Base-by-base conservation (phyloP, 2,797 vertebrate genomes). In the Sebastes dallii region DNA sequence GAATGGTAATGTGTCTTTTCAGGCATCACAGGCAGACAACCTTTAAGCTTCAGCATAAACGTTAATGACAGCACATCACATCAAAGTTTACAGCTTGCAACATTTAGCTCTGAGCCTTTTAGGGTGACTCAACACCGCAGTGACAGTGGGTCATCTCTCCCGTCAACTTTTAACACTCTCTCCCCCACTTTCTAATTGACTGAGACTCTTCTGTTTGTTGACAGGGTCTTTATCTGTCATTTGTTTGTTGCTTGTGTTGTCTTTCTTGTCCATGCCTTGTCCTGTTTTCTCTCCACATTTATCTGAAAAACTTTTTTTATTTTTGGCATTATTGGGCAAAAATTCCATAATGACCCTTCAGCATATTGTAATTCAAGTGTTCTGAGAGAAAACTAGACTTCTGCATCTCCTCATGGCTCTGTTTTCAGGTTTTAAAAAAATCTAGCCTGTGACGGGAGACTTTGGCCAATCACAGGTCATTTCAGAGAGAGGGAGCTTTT, bases 1-100 rank as follows among this genome's bases (percentile, higher is more conserved):
- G 14, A 71, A 50, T 34, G 8, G 16, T 64, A 54, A 69, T 72
- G 54, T 72, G 69, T 13, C 22, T 59, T 72, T 70, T 70, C 27
- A 52, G 24, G 62, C 60, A 70, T 56, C 70, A 52, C 2, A 74
- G 32, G 61, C 54, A 55, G 34, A 39, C n/a, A 18, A 77, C 25
- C 61, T 39, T 69, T 67, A n/a, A 18, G 55, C 67, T 68, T 80
- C 81, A 77, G 25, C 71, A 74, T 71, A 42, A 86, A 69, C 8
- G 30, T 29, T 80, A 60, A 82, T 66, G 76, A 65, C 60, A 70
- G 50, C 22, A 36, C 75, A 78, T 76, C 46, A 10, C 66, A 68
- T 80, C 9, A 67, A 75, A 72, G 66, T 81, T 79, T 66, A 58
- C 62, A 56, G 77, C 50, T 67, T 68, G 12, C 52, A 70, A 72